A percentile compares a stretch with the other conserved stretches of the same genome.
phyloP scores from a whole-genome alignment of 2,888 invertebrate species.

The Polietes domitor region DNA sequence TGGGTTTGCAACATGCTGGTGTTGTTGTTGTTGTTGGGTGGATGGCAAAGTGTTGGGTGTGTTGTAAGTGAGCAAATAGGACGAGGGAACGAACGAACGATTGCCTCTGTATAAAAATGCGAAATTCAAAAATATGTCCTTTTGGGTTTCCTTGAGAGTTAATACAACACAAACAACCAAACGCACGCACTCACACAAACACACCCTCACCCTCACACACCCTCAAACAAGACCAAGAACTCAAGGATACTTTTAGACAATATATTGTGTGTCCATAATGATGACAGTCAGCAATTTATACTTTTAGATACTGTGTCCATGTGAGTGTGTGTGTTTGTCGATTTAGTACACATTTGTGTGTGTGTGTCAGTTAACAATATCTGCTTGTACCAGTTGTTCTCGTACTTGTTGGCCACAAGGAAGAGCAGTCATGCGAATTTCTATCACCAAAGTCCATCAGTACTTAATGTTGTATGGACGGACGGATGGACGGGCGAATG shows the following conservation, averaged over 20 bases:
- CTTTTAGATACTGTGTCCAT: conserved; percentile 24
- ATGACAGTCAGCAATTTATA: conserved; percentile 63
- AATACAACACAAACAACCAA: no score
- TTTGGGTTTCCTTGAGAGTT: background rate
- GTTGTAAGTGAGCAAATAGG: no score
- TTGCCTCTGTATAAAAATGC: no score
- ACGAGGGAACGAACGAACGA: no score
- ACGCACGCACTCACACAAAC: background rate
- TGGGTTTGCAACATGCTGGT: background rate
- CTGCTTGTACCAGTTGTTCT: background rate
- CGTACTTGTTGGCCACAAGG: background rate
- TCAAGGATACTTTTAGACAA: conserved; percentile 54
- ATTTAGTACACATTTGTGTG: background rate
- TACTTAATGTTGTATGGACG: background rate
- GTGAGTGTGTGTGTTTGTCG: background rate
- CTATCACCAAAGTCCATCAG: background rate
- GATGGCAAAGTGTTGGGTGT: background rate
- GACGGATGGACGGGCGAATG: background rate
- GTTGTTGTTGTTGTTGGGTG: background rate
- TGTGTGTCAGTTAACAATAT: background rate
- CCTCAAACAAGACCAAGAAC: background rate
- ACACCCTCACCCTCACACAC: no score
- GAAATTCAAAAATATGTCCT: background rate
- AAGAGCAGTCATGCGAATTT: background rate
- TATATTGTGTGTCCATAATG: conserved; percentile 54